A percentile compares a stretch with the other conserved stretches of the same genome.
Conservation (phyloP, 2,888 invertebrate genomes). For the Andrena flavipes region DNA sequence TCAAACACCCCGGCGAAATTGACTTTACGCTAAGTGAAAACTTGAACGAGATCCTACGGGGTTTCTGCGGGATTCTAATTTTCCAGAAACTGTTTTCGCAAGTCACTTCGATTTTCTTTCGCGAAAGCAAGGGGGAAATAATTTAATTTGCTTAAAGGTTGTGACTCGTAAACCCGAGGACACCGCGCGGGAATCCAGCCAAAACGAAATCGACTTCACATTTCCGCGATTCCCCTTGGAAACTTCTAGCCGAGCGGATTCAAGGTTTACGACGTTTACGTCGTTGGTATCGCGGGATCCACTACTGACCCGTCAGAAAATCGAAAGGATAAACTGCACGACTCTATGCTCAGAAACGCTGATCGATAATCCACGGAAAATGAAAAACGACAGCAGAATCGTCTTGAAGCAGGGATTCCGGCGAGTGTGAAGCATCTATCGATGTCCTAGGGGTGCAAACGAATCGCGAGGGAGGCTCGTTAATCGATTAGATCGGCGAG, state of each 20-base stretch:
- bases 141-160: background rate
- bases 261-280: background rate
- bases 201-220: background rate
- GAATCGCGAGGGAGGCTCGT: background rate
- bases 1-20: background rate
- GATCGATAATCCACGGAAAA: too few species aligned
- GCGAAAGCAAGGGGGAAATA: too few species aligned
- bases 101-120: too few species aligned
- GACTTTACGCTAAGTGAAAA: background rate
- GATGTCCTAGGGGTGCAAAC: background rate
- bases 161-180: background rate
- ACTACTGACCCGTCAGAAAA: too few species aligned
- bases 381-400: too few species aligned
- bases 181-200: background rate
- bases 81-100: too few species aligned
- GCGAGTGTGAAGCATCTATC: background rate
- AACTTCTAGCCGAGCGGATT: background rate
- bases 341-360: too few species aligned
- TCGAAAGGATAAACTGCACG: too few species aligned
- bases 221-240: background rate
- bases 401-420: too few species aligned
- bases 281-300: too few species aligned
- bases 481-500: constrained; percentile 14
- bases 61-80: too few species aligned
- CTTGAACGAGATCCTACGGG: background rate